A percentile compares a stretch with the other conserved stretches of the same genome.
Conservation (phyloP, 2,113 vertebrate genomes). For the Sceloporus tristichus region DNA sequence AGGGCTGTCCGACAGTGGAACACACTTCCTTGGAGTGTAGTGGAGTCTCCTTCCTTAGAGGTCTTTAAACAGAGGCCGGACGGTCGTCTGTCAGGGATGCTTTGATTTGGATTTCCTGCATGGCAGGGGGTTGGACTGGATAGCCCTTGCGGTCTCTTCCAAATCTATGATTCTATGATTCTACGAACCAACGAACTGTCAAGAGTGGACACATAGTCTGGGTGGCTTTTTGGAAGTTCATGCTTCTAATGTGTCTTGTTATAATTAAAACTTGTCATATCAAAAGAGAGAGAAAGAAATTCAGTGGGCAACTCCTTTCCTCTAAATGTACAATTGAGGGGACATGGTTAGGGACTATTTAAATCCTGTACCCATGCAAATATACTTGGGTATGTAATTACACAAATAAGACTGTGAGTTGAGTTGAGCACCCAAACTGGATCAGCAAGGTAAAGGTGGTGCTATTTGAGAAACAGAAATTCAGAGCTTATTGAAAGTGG, state of each 20-base stretch:
- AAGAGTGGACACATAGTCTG: constrained; percentile 10
- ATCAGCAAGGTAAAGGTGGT: not conserved
- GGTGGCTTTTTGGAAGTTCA: constrained; percentile 7
- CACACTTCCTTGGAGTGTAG: too few species aligned
- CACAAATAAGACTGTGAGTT: not conserved
- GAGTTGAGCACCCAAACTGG: not conserved
- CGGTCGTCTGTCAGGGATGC: too few species aligned
- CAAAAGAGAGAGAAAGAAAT: constrained; percentile 5
- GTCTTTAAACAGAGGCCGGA: too few species aligned
- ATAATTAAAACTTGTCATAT: constrained; percentile 14
- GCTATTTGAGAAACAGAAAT: not conserved
- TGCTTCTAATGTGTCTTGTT: not conserved
- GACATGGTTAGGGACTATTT: not conserved
- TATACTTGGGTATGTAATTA: not conserved
- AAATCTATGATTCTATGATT: too few species aligned
- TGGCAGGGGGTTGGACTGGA: too few species aligned
- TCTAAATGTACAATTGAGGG: constrained; percentile 7
- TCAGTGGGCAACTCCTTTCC: not conserved
- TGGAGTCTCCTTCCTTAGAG: too few species aligned
- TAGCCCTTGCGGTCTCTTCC: too few species aligned
- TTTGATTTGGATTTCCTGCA: too few species aligned
- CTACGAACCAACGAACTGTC: constrained; percentile 9
- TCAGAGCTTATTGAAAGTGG: not conserved
- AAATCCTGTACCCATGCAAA: constrained; percentile 3
- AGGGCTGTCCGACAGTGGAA: too few species aligned